Base-by-base conservation (phyloP, 2,113 vertebrate species). In the Lasiurus cinereus region DNA sequence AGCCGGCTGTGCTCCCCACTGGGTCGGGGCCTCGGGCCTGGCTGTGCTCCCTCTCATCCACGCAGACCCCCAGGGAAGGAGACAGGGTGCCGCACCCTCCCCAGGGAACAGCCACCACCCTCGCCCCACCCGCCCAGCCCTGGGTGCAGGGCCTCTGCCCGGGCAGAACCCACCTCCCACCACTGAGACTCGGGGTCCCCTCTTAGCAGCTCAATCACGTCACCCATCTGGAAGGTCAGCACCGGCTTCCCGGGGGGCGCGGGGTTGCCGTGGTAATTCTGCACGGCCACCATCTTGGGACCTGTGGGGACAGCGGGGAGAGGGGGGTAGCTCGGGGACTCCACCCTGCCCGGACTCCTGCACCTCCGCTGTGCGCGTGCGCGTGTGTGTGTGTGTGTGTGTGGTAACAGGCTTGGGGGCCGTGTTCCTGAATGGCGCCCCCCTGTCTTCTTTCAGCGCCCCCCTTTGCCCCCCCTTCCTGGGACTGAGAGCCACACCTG, bases 281-380 rank as follows among this genome's bases (percentile, higher is more conserved):
- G 99, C 72, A 99, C 97, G 0, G 99, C 99, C 95, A 99, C 99
- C 99, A 99, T 99, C 98, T 99, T 99, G 80, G 99, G 99, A 96
- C 99, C 99, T 99, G 59, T 1, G 2, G 86, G 67, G 22, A 24
- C 0, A 0, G 73, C 39, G 39, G 3, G 3, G 10, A 9, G 11
- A 12, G 12, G 27, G 29, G 29, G 64, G 1, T 76, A 29, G 8
- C 5, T 67, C 0, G 0, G 22, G 4, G 33, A 14, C n/a, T 24
- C 3, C 0, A 0, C 13, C 11, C 48, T 0, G 6, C 48, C 70
- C 15, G 0, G 52, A 52, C 11, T 11, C n/a, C 10, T 7, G 0
- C 0, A 31, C 33, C 9, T 52, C 14, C 16, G 50, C 50, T 29
- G 27, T 16, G 50, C 12, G 13, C 13, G 3, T 50, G 50, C 4